These are phyloP conservation scores for Orycteropus afer DNA, from an alignment of 2,113 vertebrate genomes.

Conservation along the genomic window DNA sequence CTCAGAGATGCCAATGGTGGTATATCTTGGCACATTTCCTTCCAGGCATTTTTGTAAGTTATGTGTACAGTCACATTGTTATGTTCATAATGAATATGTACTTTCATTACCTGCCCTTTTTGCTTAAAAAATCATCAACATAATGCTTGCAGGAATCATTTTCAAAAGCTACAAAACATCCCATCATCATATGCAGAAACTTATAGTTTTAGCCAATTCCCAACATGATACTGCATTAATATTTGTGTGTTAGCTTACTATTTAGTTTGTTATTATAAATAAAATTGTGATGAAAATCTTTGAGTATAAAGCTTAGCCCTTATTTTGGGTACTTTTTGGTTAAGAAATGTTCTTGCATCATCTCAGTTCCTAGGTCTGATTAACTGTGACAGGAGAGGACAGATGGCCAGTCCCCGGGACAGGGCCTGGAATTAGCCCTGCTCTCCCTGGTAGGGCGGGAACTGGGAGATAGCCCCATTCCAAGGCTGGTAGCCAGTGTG, in stretches of 20 bases:
- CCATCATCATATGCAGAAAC: fast-evolving
- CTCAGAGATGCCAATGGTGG: neutral
- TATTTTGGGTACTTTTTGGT: neutral
- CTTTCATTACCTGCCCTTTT: neutral
- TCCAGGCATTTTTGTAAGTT: neutral
- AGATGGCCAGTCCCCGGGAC: neutral
- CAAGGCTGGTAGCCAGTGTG: fast-evolving
- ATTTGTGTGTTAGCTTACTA: fast-evolving
- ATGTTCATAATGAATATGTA: fast-evolving
- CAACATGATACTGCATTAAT: neutral
- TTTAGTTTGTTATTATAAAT: neutral
- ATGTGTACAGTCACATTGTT: fast-evolving
- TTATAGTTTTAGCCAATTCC: neutral
- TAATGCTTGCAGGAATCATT: too few species aligned
- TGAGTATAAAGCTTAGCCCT: neutral
- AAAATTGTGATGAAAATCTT: neutral
- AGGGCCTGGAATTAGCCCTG: neutral
- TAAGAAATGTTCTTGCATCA: neutral
- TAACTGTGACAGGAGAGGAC: neutral
- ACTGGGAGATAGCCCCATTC: neutral
- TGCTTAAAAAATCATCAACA: neutral
- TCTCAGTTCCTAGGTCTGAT: neutral
- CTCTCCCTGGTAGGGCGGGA: neutral
- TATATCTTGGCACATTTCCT: neutral
- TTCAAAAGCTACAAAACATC: neutral